These are phyloP conservation scores for Canis aureus DNA, from an alignment of 2,113 vertebrate species.

Conservation along the genomic window DNA sequence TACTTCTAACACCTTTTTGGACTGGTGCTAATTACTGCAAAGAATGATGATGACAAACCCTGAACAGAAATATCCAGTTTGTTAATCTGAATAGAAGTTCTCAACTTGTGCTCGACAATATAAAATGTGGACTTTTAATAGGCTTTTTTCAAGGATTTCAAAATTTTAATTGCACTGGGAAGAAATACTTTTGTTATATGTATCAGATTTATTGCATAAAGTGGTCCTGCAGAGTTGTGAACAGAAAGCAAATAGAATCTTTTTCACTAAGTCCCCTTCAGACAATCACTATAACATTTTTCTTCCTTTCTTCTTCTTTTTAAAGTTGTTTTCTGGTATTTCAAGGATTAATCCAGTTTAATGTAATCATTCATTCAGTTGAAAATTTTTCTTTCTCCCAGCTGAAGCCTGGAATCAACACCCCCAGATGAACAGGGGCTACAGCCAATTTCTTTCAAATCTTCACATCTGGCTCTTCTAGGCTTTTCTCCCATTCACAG, in stretches of 20 bases:
- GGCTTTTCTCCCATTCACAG: neutral
- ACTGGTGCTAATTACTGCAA: neutral
- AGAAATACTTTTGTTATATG: neutral
- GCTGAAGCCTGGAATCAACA: neutral
- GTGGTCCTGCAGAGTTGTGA: neutral
- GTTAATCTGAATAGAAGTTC: neutral
- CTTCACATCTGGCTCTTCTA: neutral
- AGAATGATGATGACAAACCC: neutral
- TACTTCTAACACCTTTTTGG: neutral
- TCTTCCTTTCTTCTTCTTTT: neutral
- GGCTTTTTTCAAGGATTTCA: neutral
- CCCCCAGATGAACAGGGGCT: neutral
- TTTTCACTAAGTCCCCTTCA: neutral
- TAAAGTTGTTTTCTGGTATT: neutral
- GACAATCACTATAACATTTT: neutral
- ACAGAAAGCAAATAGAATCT: constrained; percentile 11
- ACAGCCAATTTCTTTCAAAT: neutral
- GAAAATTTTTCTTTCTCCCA: neutral
- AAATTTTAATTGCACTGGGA: neutral
- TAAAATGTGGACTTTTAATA: neutral
- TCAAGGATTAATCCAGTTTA: neutral
- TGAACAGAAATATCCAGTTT: neutral
- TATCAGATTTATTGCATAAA: neutral
- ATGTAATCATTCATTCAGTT: neutral
- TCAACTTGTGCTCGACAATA: neutral